Conservation (phyloP, 2,888 invertebrate species). For the Gnatocerus cornutus region DNA sequence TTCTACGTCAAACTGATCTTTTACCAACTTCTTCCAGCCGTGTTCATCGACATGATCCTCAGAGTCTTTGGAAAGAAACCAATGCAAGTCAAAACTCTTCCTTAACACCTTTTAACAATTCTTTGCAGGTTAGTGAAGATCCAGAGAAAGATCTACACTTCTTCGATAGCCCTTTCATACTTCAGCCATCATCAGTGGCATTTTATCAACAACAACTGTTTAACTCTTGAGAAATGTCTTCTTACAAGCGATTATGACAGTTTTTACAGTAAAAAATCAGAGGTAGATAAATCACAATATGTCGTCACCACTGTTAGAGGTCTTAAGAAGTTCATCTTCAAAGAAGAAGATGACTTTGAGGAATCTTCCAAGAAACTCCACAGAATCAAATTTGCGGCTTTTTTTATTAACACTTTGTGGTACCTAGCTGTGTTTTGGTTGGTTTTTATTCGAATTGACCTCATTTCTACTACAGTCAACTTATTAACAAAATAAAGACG, state of each 20-base stretch:
- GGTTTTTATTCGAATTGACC: neutral
- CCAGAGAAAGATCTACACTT: constrained; percentile 86
- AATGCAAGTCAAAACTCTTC: constrained; percentile 71
- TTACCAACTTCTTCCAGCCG: constrained; percentile 85
- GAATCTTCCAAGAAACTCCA: neutral
- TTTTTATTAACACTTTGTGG: neutral
- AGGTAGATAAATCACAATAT: too few relatives aligned
- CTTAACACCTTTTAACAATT: too few relatives aligned
- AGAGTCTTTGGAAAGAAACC: constrained; percentile 80
- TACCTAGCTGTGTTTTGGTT: neutral
- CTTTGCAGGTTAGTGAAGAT: constrained; percentile 81
- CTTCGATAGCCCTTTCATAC: constrained; percentile 81
- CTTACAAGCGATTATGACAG: too few relatives aligned
- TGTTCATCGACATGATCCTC: constrained; percentile 80
- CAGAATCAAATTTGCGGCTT: neutral
- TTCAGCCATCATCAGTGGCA: constrained; percentile 87
- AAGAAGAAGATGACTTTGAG: neutral
- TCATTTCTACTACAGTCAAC: neutral
- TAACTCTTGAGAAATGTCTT: too few relatives aligned
- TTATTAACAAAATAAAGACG: too few relatives aligned
- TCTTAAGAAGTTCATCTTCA: neutral
- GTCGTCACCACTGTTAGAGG: too few relatives aligned
- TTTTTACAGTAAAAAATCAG: too few relatives aligned
- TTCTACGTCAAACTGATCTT: constrained; percentile 81
- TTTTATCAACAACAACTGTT: constrained; percentile 77